Evolutionary conservation across 1,140 invertebrate species (phyloP).

Genomic region (Vollenhovia emeryi): DNA sequence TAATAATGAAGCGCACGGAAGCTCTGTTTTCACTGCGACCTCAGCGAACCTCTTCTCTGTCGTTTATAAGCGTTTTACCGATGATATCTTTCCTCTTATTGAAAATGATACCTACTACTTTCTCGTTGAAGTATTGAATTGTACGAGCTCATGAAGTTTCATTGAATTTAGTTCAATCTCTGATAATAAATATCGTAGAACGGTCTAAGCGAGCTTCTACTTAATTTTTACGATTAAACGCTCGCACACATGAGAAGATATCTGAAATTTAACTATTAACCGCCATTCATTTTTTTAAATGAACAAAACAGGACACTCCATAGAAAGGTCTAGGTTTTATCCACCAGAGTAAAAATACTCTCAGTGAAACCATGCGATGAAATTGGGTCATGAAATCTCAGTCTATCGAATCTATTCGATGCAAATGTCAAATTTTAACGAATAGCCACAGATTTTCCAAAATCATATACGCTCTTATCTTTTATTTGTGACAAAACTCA

Average conservation of each 20-base stretch:
- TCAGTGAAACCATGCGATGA: slow-evolving; percentile 18
- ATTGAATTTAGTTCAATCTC: background rate
- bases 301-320: background rate
- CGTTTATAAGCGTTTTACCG: background rate
- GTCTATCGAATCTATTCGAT: slow-evolving; percentile 1
- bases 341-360: slow-evolving; percentile 33
- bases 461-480: background rate
- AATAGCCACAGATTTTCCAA: background rate
- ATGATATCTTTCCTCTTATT: slow-evolving; percentile 6
- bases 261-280: background rate
- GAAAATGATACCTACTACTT: background rate
- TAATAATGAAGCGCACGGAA: slow-evolving; percentile 47
- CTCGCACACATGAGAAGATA: background rate
- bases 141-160: background rate
- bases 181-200: background rate
- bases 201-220: background rate
- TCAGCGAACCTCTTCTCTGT: background rate
- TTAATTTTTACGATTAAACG: background rate
- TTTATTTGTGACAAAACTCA: slow-evolving; percentile 10
- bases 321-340: background rate
- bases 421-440: background rate
- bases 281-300: background rate
- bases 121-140: background rate
- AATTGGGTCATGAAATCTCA: slow-evolving; percentile 26
- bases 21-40: slow-evolving; percentile 51